Percentiles rank a stretch among this genome's conserved stretches.
These are phyloP conservation scores for Agrochola lota DNA, from an alignment of 2,888 invertebrate species.

Conservation along the genomic window DNA sequence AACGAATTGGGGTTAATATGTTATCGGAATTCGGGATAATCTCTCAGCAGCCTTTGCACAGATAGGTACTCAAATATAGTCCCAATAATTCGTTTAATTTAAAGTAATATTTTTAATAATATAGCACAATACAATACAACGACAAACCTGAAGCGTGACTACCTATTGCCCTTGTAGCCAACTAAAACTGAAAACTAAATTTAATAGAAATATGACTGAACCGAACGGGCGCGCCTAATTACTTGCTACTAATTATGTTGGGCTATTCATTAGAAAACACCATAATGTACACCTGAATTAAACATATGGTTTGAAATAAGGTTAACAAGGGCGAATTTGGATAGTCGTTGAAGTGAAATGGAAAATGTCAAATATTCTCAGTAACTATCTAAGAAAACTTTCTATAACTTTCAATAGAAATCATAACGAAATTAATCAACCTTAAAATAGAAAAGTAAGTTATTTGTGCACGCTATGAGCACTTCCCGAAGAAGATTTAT, in stretches of 20 bases:
- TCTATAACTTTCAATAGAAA: not conserved
- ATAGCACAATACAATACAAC: not conserved
- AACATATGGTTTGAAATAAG: not conserved
- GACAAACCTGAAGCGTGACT: constrained; percentile 16
- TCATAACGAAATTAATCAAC: not conserved
- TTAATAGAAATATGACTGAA: constrained; percentile 47
- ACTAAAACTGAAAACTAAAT: constrained; percentile 32
- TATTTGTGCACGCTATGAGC: constrained; percentile 11
- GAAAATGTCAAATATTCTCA: not conserved
- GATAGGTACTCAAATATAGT: not conserved
- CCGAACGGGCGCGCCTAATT: constrained; percentile 39
- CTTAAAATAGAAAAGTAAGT: not conserved
- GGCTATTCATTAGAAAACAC: constrained; percentile 31
- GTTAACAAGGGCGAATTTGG: not conserved
- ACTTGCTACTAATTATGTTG: constrained; percentile 47
- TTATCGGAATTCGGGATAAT: not conserved
- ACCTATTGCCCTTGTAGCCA: constrained; percentile 24
- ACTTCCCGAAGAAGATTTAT: not conserved
- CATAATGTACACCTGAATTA: not conserved
- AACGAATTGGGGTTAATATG: too few relatives aligned
- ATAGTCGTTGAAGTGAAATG: not conserved
- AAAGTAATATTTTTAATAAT: not conserved
- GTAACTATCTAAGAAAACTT: not conserved
- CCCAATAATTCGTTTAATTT: not conserved
- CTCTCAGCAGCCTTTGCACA: not conserved